phyloP scores from a whole-genome alignment of 2,113 vertebrate genomes.

The Indicator maculatus region DNA sequence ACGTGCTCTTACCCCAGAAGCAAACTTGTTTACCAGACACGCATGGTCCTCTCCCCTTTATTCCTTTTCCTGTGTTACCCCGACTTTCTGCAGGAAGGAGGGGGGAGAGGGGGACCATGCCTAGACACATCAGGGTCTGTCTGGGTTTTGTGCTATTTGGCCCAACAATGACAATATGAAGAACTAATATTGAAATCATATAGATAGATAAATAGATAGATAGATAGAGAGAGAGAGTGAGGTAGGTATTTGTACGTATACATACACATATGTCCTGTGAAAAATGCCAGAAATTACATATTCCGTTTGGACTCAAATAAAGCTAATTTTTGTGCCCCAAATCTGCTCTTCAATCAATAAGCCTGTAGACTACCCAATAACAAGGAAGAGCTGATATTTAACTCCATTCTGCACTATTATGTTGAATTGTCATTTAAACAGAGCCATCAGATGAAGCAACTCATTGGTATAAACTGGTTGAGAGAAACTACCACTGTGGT shows the following conservation, averaged over 20 bases:
- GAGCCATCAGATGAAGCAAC: neutral
- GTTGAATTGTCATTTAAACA: neutral
- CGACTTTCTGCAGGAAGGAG: too few species aligned
- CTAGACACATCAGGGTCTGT: too few species aligned
- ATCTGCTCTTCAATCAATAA: neutral
- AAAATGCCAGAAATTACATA: neutral
- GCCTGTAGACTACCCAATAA: neutral
- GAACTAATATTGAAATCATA: neutral
- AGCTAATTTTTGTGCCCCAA: neutral
- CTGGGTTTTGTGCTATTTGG: too few species aligned
- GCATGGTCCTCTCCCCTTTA: too few species aligned
- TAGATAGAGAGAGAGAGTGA: too few species aligned
- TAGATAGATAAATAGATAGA: neutral
- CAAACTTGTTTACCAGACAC: too few species aligned
- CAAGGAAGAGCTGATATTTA: neutral
- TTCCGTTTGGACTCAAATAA: neutral
- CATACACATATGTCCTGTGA: rapidly evolving
- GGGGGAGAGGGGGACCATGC: too few species aligned
- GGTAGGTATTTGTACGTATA: neutral
- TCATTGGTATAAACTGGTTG: neutral
- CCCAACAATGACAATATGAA: neutral
- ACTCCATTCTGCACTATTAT: neutral
- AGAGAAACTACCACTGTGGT: neutral
- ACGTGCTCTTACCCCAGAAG: too few species aligned
- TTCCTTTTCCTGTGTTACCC: too few species aligned